Evolutionary conservation across 2,888 invertebrate species (phyloP).

Genomic region (Charanyca ferruginea): DNA sequence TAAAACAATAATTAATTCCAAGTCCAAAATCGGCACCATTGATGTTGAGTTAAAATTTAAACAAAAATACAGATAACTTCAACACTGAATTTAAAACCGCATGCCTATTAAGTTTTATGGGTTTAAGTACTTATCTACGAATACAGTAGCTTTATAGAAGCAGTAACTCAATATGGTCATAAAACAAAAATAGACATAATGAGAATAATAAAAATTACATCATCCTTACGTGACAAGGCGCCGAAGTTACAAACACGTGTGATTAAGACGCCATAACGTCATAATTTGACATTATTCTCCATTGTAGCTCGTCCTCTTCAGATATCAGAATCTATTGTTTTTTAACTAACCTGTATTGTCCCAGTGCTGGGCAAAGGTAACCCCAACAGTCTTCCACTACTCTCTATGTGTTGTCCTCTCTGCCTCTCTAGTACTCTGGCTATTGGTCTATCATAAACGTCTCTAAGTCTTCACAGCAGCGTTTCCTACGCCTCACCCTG

Average conservation of each 20-base stretch:
- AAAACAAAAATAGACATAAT: slow-evolving; percentile 49
- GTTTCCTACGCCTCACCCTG: too few relatives aligned
- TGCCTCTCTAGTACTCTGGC: too few relatives aligned
- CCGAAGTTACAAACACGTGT: slow-evolving; percentile 12
- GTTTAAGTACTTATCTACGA: slow-evolving; percentile 8
- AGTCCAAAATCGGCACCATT: slow-evolving; percentile 13
- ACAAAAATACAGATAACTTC: not conserved
- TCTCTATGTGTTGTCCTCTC: too few relatives aligned
- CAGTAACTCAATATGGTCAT: slow-evolving; percentile 36
- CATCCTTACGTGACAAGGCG: slow-evolving; percentile 26
- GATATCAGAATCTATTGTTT: not conserved
- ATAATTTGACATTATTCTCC: not conserved
- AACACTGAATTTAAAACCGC: slow-evolving; percentile 6
- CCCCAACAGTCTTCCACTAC: too few relatives aligned
- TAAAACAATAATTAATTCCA: not conserved
- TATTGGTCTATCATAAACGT: too few relatives aligned
- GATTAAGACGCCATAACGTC: slow-evolving; percentile 10
- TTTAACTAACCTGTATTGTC: too few relatives aligned
- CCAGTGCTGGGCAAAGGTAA: too few relatives aligned
- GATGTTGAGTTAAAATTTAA: slow-evolving; percentile 15
- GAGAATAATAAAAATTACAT: slow-evolving; percentile 42
- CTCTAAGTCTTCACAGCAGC: too few relatives aligned
- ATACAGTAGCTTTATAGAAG: slow-evolving; percentile 17
- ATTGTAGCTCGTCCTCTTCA: not conserved
- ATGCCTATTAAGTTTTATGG: slow-evolving; percentile 1